Base-by-base conservation (phyloP, 2,113 vertebrate species). In the Gobiocypris rarus region DNA sequence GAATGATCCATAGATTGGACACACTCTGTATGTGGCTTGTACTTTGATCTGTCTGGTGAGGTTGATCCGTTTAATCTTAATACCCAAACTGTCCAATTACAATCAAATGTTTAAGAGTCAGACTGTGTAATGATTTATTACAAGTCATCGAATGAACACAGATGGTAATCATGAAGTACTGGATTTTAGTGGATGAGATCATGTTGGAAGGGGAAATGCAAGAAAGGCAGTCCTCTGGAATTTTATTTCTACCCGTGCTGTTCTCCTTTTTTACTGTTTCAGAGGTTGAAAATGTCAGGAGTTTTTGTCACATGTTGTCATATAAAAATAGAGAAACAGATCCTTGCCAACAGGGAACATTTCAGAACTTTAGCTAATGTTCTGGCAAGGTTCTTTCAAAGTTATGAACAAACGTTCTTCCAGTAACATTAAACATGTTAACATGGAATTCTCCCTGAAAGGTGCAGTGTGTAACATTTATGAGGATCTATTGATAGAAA, bases 191-290 rank as follows among this genome's bases (percentile, higher is more conserved):
- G 1, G 45, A 15, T 26, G 76, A 78, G 76, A 45, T 78, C 34
- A 43, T 63, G 9, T 48, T 48, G 11, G 8, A 65, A 65, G 41
- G 11, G 26, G 78, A 52, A 31, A 77, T 26, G 4, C 28, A 34
- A 56, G 17, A 48, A 52, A n/a, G 13, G n/a, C 58, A 28, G 26
- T 52, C 34, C 17, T 81, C 13, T 67, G 43, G 61, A 48, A 67
- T 34, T 79, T 79, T 59, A 38, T 24, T 54, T 52, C 14, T n/a
- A 22, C 54, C 15, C 54, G 34, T 9, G 4, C 6, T 43, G 75
- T 78, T 78, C 75, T 56, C 22, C 17, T 77, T 77, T 77, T 11
- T n/a, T n/a, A 19, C 9, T n/a, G 10, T 70, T 70, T n/a, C 11
- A 2, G 41, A 58, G 19, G n/a, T 31, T 15, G 28, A 76, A 11